Evolutionary conservation across 2,888 invertebrate genomes (phyloP).

Genomic region (Pammene fasciana): DNA sequence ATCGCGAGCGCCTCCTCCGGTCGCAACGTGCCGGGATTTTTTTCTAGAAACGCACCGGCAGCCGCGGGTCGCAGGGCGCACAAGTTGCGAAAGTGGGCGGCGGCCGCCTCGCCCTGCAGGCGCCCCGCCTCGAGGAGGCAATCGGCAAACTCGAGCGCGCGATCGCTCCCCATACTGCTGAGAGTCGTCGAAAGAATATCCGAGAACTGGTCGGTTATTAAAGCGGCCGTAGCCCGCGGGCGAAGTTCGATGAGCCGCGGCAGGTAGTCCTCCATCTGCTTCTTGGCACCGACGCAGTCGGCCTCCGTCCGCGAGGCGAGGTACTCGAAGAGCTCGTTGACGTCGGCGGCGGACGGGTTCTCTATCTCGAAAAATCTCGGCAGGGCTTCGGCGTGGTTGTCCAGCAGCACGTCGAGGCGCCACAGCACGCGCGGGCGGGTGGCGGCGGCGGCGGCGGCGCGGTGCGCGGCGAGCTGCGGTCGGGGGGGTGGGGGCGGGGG

Average conservation of each 20-base stretch:
- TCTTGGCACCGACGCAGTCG: constrained; percentile 48
- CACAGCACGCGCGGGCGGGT: constrained; percentile 65
- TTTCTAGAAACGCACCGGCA: constrained; percentile 61
- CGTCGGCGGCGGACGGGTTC: constrained; percentile 59
- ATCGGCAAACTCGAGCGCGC: constrained; percentile 60
- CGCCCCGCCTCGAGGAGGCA: constrained; percentile 54
- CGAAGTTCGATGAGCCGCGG: constrained; percentile 58
- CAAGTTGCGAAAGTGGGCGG: constrained; percentile 46
- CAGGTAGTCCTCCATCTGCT: constrained; percentile 53
- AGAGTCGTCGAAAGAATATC: constrained; percentile 53
- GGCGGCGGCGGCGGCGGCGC: constrained; percentile 42
- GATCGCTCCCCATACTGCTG: constrained; percentile 48
- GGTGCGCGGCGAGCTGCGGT: constrained; percentile 34
- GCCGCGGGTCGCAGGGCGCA: constrained; percentile 58
- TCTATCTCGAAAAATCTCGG: constrained; percentile 63
- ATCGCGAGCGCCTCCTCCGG: constrained; percentile 71
- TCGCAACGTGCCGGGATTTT: constrained; percentile 64
- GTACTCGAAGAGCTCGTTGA: constrained; percentile 71
- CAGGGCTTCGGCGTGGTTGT: constrained; percentile 56
- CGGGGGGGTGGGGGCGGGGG: constrained; percentile 46
- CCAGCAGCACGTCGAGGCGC: constrained; percentile 59
- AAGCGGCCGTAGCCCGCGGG: constrained; percentile 64
- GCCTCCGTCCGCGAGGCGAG: constrained; percentile 55
- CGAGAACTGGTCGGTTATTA: constrained; percentile 57
- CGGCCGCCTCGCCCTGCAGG: constrained; percentile 44